These are phyloP conservation scores for Ormyrus pomaceus DNA, from an alignment of 2,888 invertebrate species.

Conservation along the genomic window DNA sequence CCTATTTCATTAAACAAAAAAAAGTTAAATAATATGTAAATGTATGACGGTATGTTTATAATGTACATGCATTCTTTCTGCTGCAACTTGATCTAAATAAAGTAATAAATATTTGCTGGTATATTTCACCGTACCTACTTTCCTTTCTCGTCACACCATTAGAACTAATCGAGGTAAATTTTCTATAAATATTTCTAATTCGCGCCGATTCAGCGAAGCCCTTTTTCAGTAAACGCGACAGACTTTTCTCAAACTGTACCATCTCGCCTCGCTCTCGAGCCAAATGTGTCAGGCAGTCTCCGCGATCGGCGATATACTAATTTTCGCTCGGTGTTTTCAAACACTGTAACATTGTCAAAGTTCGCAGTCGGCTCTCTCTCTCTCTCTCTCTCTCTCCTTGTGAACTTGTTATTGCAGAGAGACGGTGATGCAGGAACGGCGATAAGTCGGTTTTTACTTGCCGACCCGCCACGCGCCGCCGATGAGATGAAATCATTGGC, in stretches of 20 bases:
- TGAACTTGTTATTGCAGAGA: background rate
- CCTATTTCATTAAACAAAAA: too few species aligned
- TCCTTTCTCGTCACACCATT: background rate
- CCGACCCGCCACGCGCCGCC: background rate
- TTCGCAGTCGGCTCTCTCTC: background rate
- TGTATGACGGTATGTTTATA: too few species aligned
- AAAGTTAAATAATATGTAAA: too few species aligned
- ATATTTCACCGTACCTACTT: background rate
- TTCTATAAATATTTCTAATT: background rate
- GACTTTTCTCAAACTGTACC: conserved; percentile 11
- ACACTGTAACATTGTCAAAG: too few species aligned
- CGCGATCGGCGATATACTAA: background rate
- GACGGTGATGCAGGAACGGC: background rate
- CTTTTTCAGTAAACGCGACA: background rate
- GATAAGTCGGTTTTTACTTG: background rate
- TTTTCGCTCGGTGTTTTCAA: too few species aligned
- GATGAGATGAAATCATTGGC: background rate
- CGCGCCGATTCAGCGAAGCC: background rate
- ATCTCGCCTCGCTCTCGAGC: background rate
- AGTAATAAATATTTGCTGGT: too few species aligned
- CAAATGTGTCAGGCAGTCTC: background rate
- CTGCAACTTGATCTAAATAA: too few species aligned
- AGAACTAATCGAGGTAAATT: background rate
- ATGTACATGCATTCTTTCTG: too few species aligned
- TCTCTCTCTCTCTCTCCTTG: background rate